Percentiles rank a stretch among this genome's conserved stretches.
phyloP scores from a whole-genome alignment of 2,113 vertebrate species.

The Polypterus bichir region DNA sequence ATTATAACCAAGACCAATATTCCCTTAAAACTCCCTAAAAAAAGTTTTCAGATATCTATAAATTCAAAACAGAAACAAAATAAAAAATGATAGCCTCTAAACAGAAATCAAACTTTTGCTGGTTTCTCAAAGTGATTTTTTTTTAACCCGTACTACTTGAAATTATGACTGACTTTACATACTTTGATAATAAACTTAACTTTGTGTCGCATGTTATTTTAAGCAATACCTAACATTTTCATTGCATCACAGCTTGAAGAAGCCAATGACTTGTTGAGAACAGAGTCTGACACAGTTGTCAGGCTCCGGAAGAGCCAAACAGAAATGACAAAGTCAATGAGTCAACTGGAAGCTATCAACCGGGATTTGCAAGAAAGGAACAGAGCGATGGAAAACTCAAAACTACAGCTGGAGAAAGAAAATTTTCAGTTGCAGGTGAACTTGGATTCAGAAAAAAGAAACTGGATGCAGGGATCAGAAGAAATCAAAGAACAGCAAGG shows the following conservation, averaged over 20 bases:
- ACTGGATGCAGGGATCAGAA: slow-evolving; percentile 84
- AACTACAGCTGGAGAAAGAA: slow-evolving; percentile 80
- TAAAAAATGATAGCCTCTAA: not conserved
- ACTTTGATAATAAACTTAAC: no score
- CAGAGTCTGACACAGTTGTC: slow-evolving; percentile 85
- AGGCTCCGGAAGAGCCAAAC: slow-evolving; percentile 84
- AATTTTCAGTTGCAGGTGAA: slow-evolving; percentile 78
- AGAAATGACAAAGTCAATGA: slow-evolving; percentile 77
- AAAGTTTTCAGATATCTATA: not conserved
- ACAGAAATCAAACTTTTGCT: not conserved
- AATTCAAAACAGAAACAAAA: not conserved
- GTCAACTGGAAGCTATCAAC: slow-evolving; percentile 77
- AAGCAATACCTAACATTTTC: slow-evolving; percentile 4
- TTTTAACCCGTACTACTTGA: not conserved
- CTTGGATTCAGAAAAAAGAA: slow-evolving; percentile 81
- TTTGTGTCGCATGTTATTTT: not conserved
- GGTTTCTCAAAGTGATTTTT: not conserved
- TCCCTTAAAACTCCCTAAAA: no score
- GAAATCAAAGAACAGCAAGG: slow-evolving; percentile 91
- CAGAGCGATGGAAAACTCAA: slow-evolving; percentile 56
- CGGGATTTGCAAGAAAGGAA: slow-evolving; percentile 86
- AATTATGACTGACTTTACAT: no score
- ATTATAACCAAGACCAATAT: no score
- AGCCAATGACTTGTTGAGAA: slow-evolving; percentile 83
- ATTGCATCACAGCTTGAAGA: slow-evolving; percentile 69